phyloP scores from a whole-genome alignment of 2,888 invertebrate genomes.

The Orthosia gracilis region DNA sequence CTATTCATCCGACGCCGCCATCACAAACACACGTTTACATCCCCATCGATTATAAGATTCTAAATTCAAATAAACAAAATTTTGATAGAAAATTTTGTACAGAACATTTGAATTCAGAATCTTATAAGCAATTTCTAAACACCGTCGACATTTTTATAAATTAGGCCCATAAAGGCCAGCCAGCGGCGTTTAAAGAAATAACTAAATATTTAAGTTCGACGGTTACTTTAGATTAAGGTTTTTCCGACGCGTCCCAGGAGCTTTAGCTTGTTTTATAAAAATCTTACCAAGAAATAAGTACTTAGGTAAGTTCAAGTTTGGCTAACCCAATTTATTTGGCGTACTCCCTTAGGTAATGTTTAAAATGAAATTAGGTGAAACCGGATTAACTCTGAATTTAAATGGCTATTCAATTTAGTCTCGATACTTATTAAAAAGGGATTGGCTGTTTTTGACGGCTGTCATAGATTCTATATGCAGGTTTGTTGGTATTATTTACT shows the following conservation, averaged over 20 bases:
- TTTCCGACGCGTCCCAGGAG: conserved; percentile 17
- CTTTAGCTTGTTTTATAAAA: conserved; percentile 31
- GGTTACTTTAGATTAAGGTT: conserved; percentile 29
- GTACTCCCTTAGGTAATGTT: conserved; percentile 36
- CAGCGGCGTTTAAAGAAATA: conserved; percentile 1
- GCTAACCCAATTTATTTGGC: conserved; percentile 43
- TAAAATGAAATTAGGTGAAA: conserved; percentile 24
- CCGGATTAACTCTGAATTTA: conserved; percentile 14
- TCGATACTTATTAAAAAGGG: conserved; percentile 1
- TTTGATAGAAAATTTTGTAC: too few relatives aligned
- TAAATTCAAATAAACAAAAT: too few relatives aligned
- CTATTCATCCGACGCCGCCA: too few relatives aligned
- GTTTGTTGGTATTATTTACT: too few relatives aligned
- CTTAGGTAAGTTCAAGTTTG: conserved; percentile 38
- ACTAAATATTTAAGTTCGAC: conserved; percentile 26
- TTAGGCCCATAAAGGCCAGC: neutral
- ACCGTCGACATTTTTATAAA: too few relatives aligned
- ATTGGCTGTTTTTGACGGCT: conserved; percentile 16
- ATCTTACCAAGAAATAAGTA: conserved; percentile 24
- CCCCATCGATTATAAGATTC: too few relatives aligned
- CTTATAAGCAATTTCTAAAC: too few relatives aligned
- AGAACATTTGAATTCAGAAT: too few relatives aligned
- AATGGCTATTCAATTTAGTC: conserved; percentile 17
- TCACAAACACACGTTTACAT: too few relatives aligned
- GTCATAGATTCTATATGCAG: neutral